These are phyloP conservation scores for Hypomecis punctinalis DNA, from an alignment of 2,888 invertebrate genomes.

Conservation along the genomic window DNA sequence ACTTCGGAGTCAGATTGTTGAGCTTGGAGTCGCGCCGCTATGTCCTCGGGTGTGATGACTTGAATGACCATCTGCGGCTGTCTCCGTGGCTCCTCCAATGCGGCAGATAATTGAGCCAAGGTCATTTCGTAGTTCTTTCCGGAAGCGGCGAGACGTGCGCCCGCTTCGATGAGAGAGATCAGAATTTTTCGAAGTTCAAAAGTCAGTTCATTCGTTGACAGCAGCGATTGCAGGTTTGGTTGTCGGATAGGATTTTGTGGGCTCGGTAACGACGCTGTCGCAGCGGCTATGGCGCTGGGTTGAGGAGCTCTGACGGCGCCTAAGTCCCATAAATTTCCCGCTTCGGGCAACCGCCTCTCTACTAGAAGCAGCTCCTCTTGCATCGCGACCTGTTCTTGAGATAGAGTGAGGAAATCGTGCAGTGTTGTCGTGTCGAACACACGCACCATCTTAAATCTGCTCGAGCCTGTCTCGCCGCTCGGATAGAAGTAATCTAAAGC, in stretches of 20 bases:
- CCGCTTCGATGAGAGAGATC: constrained; percentile 77
- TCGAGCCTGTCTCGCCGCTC: constrained; percentile 66
- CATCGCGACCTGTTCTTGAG: constrained; percentile 69
- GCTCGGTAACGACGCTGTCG: constrained; percentile 70
- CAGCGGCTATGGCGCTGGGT: constrained; percentile 71
- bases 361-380: constrained; percentile 73
- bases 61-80: constrained; percentile 59
- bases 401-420: constrained; percentile 72
- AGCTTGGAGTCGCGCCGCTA: constrained; percentile 60
- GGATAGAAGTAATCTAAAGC: constrained; percentile 76
- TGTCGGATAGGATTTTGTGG: constrained; percentile 65
- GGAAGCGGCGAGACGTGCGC: constrained; percentile 73
- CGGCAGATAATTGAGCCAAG: constrained; percentile 68
- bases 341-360: constrained; percentile 70
- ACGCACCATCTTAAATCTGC: constrained; percentile 72
- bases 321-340: constrained; percentile 74
- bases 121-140: constrained; percentile 74
- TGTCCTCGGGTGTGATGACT: constrained; percentile 75
- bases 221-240: constrained; percentile 73
- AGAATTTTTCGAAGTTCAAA: constrained; percentile 74
- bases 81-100: constrained; percentile 68
- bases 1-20: constrained; percentile 44
- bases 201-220: constrained; percentile 76
- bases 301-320: constrained; percentile 75
- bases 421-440: constrained; percentile 70